A percentile compares a stretch with the other conserved stretches of the same genome.
Conservation (phyloP, 92 coral and sea anemone genomes). For the Isaurus tuberculatus region DNA sequence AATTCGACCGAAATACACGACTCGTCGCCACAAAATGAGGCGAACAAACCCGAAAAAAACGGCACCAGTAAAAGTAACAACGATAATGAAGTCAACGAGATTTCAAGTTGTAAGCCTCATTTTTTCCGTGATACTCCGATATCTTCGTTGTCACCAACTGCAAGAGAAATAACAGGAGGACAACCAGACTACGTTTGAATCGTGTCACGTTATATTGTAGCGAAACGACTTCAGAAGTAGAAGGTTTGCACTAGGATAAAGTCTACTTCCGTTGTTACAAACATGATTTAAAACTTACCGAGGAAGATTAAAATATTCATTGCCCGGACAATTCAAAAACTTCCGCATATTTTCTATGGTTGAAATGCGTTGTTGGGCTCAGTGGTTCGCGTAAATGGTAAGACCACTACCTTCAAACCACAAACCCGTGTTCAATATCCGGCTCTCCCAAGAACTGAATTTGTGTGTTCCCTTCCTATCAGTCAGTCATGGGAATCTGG, state of each 20-base stretch:
- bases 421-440: too few species aligned
- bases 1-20: constrained; percentile 64
- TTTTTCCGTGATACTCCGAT: constrained; percentile 71
- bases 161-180: constrained; percentile 87
- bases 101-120: constrained; percentile 50
- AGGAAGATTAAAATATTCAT: too few species aligned
- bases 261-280: not conserved
- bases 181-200: constrained; percentile 87
- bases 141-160: constrained; percentile 69
- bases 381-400: too few species aligned
- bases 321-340: too few species aligned
- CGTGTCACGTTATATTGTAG: not conserved
- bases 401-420: too few species aligned
- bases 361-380: too few species aligned
- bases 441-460: too few species aligned
- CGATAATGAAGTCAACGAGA: constrained; percentile 48
- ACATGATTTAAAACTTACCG: too few species aligned
- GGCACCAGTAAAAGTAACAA: constrained; percentile 20
- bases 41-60: constrained; percentile 43
- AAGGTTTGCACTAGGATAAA: not conserved
- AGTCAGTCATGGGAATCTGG: too few species aligned
- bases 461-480: too few species aligned
- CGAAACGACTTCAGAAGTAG: not conserved
- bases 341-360: too few species aligned
- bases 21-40: constrained; percentile 37